Percentiles rank a stretch among this genome's conserved stretches.
Conservation (phyloP, 2,888 invertebrate species). For the Trypoxylon attenuatum region DNA sequence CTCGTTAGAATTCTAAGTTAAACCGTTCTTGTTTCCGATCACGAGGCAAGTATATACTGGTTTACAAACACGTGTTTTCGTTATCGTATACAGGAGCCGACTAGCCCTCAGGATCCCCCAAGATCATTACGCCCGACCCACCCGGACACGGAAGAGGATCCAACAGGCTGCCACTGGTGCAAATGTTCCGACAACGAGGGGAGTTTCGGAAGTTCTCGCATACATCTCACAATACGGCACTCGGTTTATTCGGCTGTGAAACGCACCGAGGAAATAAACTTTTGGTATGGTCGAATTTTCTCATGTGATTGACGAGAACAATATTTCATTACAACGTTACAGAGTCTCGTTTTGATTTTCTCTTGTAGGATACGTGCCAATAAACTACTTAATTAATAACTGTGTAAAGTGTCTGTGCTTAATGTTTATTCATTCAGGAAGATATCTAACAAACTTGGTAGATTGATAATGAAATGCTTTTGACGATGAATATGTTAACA, state of each 20-base stretch:
- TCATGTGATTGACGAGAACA: too few species aligned
- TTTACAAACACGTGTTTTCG: slow-evolving; percentile 37
- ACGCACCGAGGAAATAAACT: not conserved
- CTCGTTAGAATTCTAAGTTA: slow-evolving; percentile 2
- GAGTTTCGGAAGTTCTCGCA: slow-evolving; percentile 7
- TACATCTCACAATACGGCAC: not conserved
- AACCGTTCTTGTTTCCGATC: slow-evolving; percentile 4
- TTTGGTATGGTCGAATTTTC: too few species aligned
- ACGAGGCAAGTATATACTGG: not conserved
- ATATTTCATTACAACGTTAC: too few species aligned
- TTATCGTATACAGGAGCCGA: slow-evolving; percentile 17
- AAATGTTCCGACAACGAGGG: slow-evolving; percentile 17
- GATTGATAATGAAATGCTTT: too few species aligned
- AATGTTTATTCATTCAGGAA: too few species aligned
- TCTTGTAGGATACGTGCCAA: too few species aligned
- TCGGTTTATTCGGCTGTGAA: not conserved
- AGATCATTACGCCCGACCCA: slow-evolving; percentile 23
- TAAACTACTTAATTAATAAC: too few species aligned
- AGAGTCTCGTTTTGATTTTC: too few species aligned
- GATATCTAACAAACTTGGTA: too few species aligned
- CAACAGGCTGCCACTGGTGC: slow-evolving; percentile 9
- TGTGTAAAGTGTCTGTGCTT: too few species aligned
- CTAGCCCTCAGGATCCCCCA: slow-evolving; percentile 12
- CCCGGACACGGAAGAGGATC: slow-evolving; percentile 17
- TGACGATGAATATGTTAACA: too few species aligned